Base-by-base conservation (phyloP, 2,797 vertebrate species). In the Gymnoscopelus braueri region DNA sequence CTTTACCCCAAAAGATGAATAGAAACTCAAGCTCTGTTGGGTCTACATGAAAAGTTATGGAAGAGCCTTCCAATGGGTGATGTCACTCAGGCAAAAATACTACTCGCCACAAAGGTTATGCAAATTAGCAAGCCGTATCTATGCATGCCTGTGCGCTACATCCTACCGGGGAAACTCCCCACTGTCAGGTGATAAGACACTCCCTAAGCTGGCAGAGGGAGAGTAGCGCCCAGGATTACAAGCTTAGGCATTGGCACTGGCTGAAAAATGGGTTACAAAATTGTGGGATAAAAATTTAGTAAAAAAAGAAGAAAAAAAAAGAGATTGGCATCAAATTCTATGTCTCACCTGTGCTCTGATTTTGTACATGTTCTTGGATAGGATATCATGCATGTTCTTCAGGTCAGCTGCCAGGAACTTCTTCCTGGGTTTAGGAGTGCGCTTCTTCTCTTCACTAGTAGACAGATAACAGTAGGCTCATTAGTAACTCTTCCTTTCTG, bases 361-460 rank as follows among this genome's bases (percentile, higher is more conserved):
- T 86, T 95, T 96, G 89, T 99, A 99, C 92, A 99, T 97, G 91
- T 98, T 99, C 90, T 97, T 97, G 65, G 96, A 95, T 84, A 99
- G 72, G 83, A 99, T 93, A 62, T 98, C 94, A 55, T 96, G 91
- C 93, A 99, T 97, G 80, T 94, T 94, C 90, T 77, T 95, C 88
- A 97, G 91, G 88, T 97, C 96, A 9, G 83, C 75, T 52, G 95
- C 86, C 56, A 93, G 75, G 77, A 95, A 91, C 4, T 85, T 95
- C 83, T 85, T 95, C 81, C 92, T 95, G 52, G 94, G 86, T 89
- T 94, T 96, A 49, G 65, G 7, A 26, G 75, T 56, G 4, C 10
- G 74, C 60, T 88, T 92, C 83, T 90, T 95, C 79, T 93, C 94
- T 81, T 88, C 90, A 65, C 97, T 98, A 80, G 64, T 78, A 61